Conservation (phyloP, 2,113 vertebrate species). For the Antechinus stuartii region DNA sequence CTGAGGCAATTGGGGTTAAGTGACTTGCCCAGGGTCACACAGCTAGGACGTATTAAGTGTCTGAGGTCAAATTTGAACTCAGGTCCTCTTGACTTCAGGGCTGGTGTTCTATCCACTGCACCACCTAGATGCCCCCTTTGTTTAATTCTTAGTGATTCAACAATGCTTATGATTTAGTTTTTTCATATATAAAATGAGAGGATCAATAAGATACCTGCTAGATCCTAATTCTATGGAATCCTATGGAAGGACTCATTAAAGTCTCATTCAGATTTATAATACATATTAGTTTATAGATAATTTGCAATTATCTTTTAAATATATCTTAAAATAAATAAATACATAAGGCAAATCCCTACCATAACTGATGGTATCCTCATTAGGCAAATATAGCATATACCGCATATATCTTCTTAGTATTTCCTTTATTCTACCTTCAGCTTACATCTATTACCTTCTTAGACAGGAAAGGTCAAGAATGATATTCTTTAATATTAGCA, state of each 20-base stretch:
- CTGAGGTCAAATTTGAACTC: no score
- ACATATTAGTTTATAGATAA: background rate
- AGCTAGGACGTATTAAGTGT: no score
- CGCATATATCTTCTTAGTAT: background rate
- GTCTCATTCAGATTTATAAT: background rate
- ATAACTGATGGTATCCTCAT: background rate
- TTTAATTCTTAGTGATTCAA: background rate
- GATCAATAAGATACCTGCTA: background rate
- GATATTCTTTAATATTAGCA: conserved; percentile 11
- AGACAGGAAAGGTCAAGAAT: background rate
- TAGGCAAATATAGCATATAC: background rate
- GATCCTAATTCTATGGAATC: background rate
- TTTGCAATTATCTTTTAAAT: background rate
- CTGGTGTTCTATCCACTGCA: no score
- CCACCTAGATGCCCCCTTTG: background rate
- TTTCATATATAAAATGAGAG: background rate
- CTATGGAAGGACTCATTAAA: background rate
- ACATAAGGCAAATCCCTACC: background rate
- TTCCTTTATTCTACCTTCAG: conserved; percentile 1
- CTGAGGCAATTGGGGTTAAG: no score
- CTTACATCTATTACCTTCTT: conserved; percentile 17
- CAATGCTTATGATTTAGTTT: background rate
- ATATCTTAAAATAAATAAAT: background rate
- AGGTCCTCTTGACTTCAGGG: no score
- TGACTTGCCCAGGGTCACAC: no score